A percentile compares a stretch with the other conserved stretches of the same genome.
These are phyloP conservation scores for Ethmia dodecea DNA, from an alignment of 2,888 invertebrate species.

Conservation along the genomic window DNA sequence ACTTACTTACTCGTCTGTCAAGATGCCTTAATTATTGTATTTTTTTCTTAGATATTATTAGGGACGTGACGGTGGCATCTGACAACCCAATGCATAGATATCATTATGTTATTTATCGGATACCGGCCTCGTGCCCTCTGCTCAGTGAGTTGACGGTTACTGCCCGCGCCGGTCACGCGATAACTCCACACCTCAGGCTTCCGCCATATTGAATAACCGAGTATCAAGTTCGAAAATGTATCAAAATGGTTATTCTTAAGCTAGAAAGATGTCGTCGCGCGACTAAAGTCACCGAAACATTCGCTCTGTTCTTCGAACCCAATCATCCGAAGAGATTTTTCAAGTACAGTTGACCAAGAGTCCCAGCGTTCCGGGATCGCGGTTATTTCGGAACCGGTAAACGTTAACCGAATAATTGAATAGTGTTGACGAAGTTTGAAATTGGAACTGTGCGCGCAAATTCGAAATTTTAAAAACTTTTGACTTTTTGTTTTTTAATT, in stretches of 20 bases:
- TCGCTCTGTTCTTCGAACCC: constrained; percentile 61
- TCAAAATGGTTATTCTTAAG: constrained; percentile 66
- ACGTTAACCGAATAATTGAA: background rate
- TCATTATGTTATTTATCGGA: constrained; percentile 12
- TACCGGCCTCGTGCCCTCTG: constrained; percentile 6
- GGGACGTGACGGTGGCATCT: too few relatives aligned
- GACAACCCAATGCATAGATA: constrained; percentile 2
- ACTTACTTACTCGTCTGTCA: too few relatives aligned
- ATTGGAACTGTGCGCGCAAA: background rate
- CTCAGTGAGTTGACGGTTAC: constrained; percentile 29
- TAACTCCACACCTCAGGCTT: constrained; percentile 22
- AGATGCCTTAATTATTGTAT: too few relatives aligned
- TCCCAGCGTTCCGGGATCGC: constrained; percentile 36
- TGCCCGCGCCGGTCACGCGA: constrained; percentile 24
- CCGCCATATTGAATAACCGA: constrained; percentile 22
- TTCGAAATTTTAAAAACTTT: background rate
- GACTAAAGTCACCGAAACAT: constrained; percentile 53
- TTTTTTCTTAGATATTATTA: too few relatives aligned
- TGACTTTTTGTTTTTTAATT: background rate
- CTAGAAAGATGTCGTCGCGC: constrained; percentile 53
- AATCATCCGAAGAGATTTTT: constrained; percentile 70
- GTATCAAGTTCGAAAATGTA: constrained; percentile 43
- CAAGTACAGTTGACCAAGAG: constrained; percentile 70
- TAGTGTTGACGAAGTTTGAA: background rate
- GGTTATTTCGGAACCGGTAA: constrained; percentile 37